Conservation (phyloP, 2,888 invertebrate genomes). For the Pimpla rufipes region DNA sequence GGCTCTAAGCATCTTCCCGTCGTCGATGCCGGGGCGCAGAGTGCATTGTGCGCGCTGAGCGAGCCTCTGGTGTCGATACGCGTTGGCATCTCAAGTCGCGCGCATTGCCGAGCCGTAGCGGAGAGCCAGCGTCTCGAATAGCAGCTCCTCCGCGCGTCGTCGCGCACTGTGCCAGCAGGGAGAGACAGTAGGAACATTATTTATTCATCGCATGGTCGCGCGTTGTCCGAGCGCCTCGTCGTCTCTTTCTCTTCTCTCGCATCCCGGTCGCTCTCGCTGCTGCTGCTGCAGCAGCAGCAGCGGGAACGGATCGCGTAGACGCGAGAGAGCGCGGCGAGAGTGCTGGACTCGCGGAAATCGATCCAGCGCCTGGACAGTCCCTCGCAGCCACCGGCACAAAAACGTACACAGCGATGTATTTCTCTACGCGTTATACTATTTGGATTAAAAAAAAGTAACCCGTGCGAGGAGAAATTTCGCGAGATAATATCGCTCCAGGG, state of each 20-base stretch:
- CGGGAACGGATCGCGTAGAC: constrained; percentile 39
- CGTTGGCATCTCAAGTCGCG: constrained; percentile 74
- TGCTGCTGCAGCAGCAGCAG: constrained; percentile 10
- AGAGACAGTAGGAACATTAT: constrained; percentile 60
- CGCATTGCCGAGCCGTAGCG: neutral
- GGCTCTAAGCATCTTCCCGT: constrained; percentile 57
- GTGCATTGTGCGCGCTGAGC: constrained; percentile 80
- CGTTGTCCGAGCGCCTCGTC: constrained; percentile 40
- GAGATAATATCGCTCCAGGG: neutral
- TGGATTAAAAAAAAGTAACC: neutral
- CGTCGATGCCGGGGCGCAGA: constrained; percentile 71
- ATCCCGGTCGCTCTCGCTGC: neutral
- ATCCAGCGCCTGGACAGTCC: constrained; percentile 31
- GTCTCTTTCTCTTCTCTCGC: constrained; percentile 3
- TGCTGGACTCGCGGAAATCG: constrained; percentile 56
- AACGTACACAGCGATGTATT: constrained; percentile 2
- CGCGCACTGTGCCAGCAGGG: constrained; percentile 53
- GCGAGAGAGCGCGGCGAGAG: constrained; percentile 36
- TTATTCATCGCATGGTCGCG: constrained; percentile 62
- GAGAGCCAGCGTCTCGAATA: neutral
- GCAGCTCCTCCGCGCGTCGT: neutral
- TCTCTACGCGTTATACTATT: neutral
- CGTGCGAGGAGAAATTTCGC: constrained; percentile 22
- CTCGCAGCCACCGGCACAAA: constrained; percentile 30
- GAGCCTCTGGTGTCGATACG: constrained; percentile 82